Percentiles rank a stretch among this genome's conserved stretches.
phyloP scores from a whole-genome alignment of 2,113 vertebrate genomes.

The Cyphomyrus plagiostoma region DNA sequence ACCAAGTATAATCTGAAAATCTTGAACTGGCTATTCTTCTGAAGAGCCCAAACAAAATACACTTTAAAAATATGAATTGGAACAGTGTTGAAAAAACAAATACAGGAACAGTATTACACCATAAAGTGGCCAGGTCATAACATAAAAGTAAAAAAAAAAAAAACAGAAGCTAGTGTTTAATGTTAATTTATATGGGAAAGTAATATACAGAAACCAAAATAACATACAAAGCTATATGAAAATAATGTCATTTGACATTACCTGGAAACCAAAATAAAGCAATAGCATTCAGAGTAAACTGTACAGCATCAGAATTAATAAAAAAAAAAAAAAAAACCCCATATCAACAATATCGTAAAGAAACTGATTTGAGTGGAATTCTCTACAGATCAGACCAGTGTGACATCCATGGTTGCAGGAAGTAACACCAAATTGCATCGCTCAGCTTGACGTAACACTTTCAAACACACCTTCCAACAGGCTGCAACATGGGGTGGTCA shows the following conservation, averaged over 20 bases:
- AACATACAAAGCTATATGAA: constrained; percentile 70
- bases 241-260: constrained; percentile 77
- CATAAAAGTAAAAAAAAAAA: constrained; percentile 42
- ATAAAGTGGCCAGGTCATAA: constrained; percentile 68
- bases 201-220: constrained; percentile 77
- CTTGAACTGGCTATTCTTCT: constrained; percentile 43
- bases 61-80: constrained; percentile 60
- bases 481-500: constrained; percentile 39
- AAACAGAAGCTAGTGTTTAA: constrained; percentile 84
- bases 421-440: constrained; percentile 53
- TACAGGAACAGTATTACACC: constrained; percentile 58
- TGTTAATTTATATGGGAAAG: constrained; percentile 74
- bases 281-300: constrained; percentile 77
- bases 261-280: constrained; percentile 69
- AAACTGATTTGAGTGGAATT: constrained; percentile 40
- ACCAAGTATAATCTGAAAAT: constrained; percentile 54
- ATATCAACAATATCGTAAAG: constrained; percentile 53
- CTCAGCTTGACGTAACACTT: constrained; percentile 53
- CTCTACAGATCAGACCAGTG: constrained; percentile 50
- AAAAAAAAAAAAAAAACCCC: constrained; percentile 47
- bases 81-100: constrained; percentile 52
- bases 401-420: constrained; percentile 52
- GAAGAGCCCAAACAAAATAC: constrained; percentile 52
- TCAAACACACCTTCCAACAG: constrained; percentile 44
- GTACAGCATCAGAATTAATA: constrained; percentile 73